phyloP scores from a whole-genome alignment of 2,797 vertebrate genomes.

The Microcaecilia unicolor region DNA sequence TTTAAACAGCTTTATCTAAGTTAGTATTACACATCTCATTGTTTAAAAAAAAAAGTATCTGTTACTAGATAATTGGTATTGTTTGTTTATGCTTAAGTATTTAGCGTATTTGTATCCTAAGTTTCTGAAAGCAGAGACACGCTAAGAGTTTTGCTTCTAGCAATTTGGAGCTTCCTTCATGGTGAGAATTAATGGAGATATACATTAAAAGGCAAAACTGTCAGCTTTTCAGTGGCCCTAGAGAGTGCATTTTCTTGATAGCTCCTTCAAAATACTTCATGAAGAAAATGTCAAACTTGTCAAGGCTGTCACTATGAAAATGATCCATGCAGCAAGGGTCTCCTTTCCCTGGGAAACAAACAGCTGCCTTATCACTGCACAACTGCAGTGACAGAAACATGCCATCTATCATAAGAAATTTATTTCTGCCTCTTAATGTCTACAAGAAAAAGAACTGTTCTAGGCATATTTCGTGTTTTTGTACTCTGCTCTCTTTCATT shows the following conservation, averaged over 20 bases:
- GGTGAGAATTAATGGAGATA: constrained; percentile 49
- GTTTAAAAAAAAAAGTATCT: constrained; percentile 3
- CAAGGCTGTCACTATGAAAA: constrained; percentile 59
- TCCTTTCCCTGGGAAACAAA: constrained; percentile 56
- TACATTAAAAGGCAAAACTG: constrained; percentile 52
- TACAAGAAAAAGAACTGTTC: constrained; percentile 20
- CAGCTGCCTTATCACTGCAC: constrained; percentile 52
- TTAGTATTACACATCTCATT: background rate
- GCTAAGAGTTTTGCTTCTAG: constrained; percentile 1
- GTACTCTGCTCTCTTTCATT: background rate
- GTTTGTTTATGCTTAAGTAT: constrained; percentile 9
- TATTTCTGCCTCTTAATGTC: constrained; percentile 33
- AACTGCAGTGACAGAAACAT: constrained; percentile 37
- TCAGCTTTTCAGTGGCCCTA: constrained; percentile 47
- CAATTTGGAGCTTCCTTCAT: constrained; percentile 33
- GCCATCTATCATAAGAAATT: constrained; percentile 31
- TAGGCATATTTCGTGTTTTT: constrained; percentile 6
- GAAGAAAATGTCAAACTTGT: constrained; percentile 68
- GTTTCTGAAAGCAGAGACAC: constrained; percentile 3
- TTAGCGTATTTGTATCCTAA: constrained; percentile 16
- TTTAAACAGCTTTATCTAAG: background rate
- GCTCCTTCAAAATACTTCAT: constrained; percentile 49
- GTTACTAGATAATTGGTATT: constrained; percentile 16
- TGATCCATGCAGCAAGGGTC: constrained; percentile 57
- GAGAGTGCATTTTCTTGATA: constrained; percentile 55